Evolutionary conservation across 2,113 vertebrate genomes (phyloP), one percentile per base, ranked within the genome.

Genomic region (Manacus vitellinus): DNA sequence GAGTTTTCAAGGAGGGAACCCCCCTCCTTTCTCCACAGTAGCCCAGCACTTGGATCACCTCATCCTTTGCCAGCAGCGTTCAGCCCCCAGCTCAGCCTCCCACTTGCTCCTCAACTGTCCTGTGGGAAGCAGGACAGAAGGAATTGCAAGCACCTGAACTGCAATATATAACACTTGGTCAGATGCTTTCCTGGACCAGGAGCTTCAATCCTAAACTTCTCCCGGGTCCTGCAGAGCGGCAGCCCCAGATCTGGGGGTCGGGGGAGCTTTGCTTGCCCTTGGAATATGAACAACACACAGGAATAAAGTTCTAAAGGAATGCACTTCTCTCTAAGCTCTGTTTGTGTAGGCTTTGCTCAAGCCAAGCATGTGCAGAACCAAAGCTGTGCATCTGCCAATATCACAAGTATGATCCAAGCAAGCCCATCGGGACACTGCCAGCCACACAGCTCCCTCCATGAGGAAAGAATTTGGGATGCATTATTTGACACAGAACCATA

Each of bases 361-460:
- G 92, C 89, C 95, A 85, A 78, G 67, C 88, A 82, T 41, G 80
- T 86, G 94, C 94, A 97, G 89, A 96, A 97, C 85, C 91, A 96
- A 94, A 97, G 81, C 87, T 88, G 80, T 75, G 74, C 95, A 95
- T 96, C 76, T 90, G 81, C 95, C 97, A 97, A 19, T 90, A 95
- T 78, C 68, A 17, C 61, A 91, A 83, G 70, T 25, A 91, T 41
- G 82, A 92, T 92, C 93, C 72, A 93, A 88, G 58, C 71, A 66
- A 95, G 93, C n/a, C 94, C 61, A 86, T 7, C 4, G 2, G 85
- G 89, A 76, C 46, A 10, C 24, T 94, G 91, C 94, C 96, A 94
- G 95, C 58, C 63, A 52, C 27, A 73, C 47, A 33, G 75, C 62
- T 97, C 92, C 79, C 87, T 92, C 96, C 96, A 81, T 77, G 22